Conservation (phyloP, 1,140 invertebrate genomes). For the Adoxophyes honmai region DNA sequence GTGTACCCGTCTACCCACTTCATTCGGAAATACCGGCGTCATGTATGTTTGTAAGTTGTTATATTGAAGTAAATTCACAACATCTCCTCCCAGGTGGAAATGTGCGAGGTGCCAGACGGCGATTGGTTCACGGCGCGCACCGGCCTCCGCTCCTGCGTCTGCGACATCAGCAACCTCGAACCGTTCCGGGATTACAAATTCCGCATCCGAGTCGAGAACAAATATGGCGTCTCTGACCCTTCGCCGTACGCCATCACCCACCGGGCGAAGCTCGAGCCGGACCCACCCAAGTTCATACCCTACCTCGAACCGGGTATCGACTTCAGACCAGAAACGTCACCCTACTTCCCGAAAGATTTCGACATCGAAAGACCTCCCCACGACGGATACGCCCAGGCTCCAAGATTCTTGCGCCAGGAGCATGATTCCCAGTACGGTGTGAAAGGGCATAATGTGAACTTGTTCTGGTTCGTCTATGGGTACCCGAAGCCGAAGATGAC, state of each 20-base stretch:
- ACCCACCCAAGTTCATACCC: conserved; percentile 87
- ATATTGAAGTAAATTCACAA: no score
- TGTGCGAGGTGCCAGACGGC: conserved; percentile 91
- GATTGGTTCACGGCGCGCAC: conserved; percentile 91
- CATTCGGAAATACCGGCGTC: no score
- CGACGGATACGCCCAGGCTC: conserved; percentile 89
- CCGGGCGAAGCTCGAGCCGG: conserved; percentile 87
- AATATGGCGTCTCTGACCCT: conserved; percentile 97
- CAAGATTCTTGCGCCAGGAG: conserved; percentile 90
- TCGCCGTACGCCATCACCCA: conserved; percentile 91
- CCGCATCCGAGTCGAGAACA: conserved; percentile 95
- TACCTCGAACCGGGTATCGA: conserved; percentile 89
- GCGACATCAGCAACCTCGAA: conserved; percentile 89
- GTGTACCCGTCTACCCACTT: no score
- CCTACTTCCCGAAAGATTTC: conserved; percentile 93
- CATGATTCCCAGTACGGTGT: conserved; percentile 92
- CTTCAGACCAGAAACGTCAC: conserved; percentile 91
- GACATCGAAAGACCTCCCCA: conserved; percentile 91
- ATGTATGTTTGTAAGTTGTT: no score
- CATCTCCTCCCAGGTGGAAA: conserved; percentile 84
- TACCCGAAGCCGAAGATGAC: conserved; percentile 94
- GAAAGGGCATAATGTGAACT: conserved; percentile 89
- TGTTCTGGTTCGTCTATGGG: conserved; percentile 95
- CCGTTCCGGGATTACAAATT: conserved; percentile 95
- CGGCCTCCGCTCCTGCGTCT: conserved; percentile 89